phyloP scores from a whole-genome alignment of 1,140 invertebrate species.

The Drosophila mojavensis region DNA sequence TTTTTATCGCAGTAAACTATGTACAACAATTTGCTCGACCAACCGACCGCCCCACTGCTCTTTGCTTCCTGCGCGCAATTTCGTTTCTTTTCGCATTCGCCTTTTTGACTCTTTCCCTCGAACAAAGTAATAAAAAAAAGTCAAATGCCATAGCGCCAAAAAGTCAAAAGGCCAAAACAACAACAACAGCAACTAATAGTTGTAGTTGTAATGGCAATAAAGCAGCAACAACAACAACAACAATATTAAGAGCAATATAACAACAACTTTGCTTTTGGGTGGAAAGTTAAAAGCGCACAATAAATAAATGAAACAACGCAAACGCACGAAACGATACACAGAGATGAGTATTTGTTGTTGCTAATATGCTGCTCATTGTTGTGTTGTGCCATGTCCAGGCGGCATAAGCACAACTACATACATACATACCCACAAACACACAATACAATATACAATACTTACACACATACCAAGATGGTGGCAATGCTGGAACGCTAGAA shows the following conservation, averaged over 20 bases:
- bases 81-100: conserved; percentile 35
- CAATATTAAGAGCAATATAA: conserved; percentile 10
- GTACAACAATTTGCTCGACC: conserved; percentile 60
- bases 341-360: conserved; percentile 28
- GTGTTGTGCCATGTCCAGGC: conserved; percentile 6
- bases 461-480: conserved; percentile 7
- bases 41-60: background rate
- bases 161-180: conserved; percentile 72
- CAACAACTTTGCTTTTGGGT: conserved; percentile 8
- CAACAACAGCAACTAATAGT: conserved; percentile 25
- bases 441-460: no score
- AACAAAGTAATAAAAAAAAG: conserved; percentile 46
- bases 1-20: conserved; percentile 72
- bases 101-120: conserved; percentile 35
- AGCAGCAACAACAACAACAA: conserved; percentile 12
- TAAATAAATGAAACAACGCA: conserved; percentile 78
- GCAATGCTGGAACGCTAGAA: conserved; percentile 16
- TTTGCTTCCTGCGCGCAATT: background rate
- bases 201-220: conserved; percentile 69
- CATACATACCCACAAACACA: background rate
- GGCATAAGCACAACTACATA: conserved; percentile 4
- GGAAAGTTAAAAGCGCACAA: conserved; percentile 61
- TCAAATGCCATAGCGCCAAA: conserved; percentile 75
- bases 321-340: conserved; percentile 70
- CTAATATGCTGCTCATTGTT: conserved; percentile 32